Percentiles rank a stretch among this genome's conserved stretches.
These are phyloP conservation scores for Hirudinaria manillensis DNA, from an alignment of 2,888 invertebrate species.

Conservation along the genomic window DNA sequence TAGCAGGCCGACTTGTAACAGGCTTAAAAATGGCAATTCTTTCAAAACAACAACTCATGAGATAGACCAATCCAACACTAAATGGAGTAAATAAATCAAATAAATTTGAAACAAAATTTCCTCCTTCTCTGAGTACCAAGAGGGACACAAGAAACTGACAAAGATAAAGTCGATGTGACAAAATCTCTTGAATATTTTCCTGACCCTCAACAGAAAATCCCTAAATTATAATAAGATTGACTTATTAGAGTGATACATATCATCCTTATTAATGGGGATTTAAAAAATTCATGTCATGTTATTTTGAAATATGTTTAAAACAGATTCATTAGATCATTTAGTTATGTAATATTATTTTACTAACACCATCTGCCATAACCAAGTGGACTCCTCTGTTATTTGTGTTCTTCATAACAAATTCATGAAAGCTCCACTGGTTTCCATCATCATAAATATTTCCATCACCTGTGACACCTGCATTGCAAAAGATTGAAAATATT, in stretches of 20 bases:
- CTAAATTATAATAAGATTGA: constrained; percentile 53
- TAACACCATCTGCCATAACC: constrained; percentile 92
- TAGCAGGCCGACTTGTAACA: constrained; percentile 90
- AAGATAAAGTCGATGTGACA: constrained; percentile 86
- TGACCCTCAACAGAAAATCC: constrained; percentile 92
- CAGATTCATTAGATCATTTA: not conserved
- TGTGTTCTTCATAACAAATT: constrained; percentile 70
- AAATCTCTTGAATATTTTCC: constrained; percentile 88
- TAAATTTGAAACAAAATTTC: constrained; percentile 90
- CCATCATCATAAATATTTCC: constrained; percentile 80
- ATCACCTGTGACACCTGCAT: constrained; percentile 63
- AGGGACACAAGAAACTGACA: constrained; percentile 88
- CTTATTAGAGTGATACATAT: not conserved
- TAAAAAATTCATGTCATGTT: not conserved
- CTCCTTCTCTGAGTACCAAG: constrained; percentile 71
- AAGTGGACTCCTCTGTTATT: constrained; percentile 79
- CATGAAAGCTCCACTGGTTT: constrained; percentile 74
- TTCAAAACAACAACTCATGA: constrained; percentile 85
- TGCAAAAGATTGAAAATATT: constrained; percentile 43
- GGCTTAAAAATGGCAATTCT: constrained; percentile 84
- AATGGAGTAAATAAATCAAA: constrained; percentile 92
- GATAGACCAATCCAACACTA: constrained; percentile 83
- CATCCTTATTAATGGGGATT: not conserved
- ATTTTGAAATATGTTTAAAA: not conserved
- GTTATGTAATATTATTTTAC: constrained; percentile 42